Percentiles rank a stretch among this genome's conserved stretches.
Conservation (phyloP, 2,888 invertebrate genomes). For the Cheilosia impressa region DNA sequence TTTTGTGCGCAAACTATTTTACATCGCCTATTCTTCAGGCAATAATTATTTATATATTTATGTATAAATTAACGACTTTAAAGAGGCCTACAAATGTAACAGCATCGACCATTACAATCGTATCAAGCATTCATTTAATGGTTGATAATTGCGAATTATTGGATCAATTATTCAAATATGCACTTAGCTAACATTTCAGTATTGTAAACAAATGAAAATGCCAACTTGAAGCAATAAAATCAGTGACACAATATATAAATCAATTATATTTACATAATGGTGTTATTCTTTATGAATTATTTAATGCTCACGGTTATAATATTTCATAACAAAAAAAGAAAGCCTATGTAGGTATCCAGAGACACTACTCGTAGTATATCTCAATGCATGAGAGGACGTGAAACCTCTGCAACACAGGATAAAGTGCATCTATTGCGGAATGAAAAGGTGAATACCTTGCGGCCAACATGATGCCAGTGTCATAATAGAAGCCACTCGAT, state of each 20-base stretch:
- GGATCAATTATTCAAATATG: too few species aligned
- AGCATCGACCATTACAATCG: too few species aligned
- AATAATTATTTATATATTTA: too few species aligned
- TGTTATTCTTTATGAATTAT: background rate
- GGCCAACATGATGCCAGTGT: conserved; percentile 27
- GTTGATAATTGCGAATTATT: too few species aligned
- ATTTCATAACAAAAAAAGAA: conserved; percentile 13
- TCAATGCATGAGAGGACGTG: background rate
- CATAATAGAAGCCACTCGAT: conserved; percentile 12
- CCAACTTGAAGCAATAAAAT: background rate
- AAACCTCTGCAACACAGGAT: conserved; percentile 22
- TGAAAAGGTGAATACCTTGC: conserved; percentile 45
- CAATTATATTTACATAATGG: background rate
- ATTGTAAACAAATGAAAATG: background rate
- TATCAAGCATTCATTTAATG: too few species aligned
- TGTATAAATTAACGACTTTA: too few species aligned
- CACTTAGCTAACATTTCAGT: too few species aligned
- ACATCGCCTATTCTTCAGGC: too few species aligned
- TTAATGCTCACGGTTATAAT: conserved; percentile 39
- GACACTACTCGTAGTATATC: background rate
- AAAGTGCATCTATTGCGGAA: conserved; percentile 49
- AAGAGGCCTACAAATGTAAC: too few species aligned
- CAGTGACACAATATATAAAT: background rate
- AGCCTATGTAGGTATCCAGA: too few species aligned
- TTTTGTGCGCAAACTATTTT: too few species aligned